Conservation (phyloP, 1,140 invertebrate species). For the Drosophila nasuta region DNA sequence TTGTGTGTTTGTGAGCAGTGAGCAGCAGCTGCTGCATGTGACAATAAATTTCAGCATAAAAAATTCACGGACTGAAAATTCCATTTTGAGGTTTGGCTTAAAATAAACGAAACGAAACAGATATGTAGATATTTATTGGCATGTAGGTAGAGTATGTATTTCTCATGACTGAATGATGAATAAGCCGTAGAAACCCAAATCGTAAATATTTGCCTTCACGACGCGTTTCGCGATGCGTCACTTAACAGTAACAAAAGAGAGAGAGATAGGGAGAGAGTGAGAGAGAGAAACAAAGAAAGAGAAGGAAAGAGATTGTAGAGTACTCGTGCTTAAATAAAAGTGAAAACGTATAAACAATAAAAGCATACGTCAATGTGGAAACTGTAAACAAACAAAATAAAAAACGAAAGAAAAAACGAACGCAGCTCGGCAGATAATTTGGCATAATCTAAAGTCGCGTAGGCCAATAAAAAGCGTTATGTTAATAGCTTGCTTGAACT, state of each 20-base stretch:
- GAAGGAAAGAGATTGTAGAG: not conserved
- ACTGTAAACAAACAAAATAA: slow-evolving; percentile 46
- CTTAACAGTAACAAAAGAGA: not conserved
- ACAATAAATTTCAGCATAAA: slow-evolving; percentile 12
- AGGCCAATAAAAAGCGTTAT: slow-evolving; percentile 18
- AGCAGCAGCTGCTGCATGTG: not conserved
- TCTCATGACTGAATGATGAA: slow-evolving; percentile 18
- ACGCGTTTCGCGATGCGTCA: slow-evolving; percentile 15
- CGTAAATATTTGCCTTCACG: not conserved
- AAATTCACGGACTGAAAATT: slow-evolving; percentile 2
- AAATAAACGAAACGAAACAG: not conserved
- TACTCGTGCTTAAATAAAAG: slow-evolving; percentile 30
- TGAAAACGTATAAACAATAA: slow-evolving; percentile 47
- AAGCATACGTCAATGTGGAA: slow-evolving; percentile 39
- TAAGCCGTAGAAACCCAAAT: slow-evolving; percentile 26
- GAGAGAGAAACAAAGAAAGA: not conserved
- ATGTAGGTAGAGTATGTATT: not conserved
- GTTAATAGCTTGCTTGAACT: slow-evolving; percentile 28
- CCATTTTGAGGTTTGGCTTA: slow-evolving; percentile 8
- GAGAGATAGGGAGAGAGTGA: not conserved
- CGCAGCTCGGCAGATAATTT: slow-evolving; percentile 25
- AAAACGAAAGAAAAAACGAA: not conserved
- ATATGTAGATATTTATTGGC: not conserved
- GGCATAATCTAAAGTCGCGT: not conserved
- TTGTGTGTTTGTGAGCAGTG: no score